A percentile compares a stretch with the other conserved stretches of the same genome.
These are phyloP conservation scores for Monodelphis domestica DNA, from an alignment of 2,797 vertebrate genomes.

Conservation along the genomic window DNA sequence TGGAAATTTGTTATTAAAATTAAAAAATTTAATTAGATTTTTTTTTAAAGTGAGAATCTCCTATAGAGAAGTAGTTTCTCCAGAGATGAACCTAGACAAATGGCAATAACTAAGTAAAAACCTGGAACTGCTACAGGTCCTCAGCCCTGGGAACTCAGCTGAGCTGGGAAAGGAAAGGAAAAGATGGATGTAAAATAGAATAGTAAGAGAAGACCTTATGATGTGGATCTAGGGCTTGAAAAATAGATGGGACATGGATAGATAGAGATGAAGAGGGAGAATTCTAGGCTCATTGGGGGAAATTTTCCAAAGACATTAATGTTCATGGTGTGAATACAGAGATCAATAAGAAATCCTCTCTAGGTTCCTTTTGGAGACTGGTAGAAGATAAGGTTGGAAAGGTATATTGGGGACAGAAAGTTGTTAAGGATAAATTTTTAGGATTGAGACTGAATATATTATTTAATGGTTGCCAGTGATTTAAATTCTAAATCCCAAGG, in stretches of 20 bases:
- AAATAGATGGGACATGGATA: neutral
- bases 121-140: neutral
- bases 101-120: neutral
- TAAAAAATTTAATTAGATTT: no score
- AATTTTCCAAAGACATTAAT: neutral
- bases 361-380: neutral
- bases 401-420: neutral
- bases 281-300: conserved; percentile 10
- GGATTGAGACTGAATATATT: no score
- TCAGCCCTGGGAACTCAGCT: neutral
- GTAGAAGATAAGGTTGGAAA: neutral
- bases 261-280: neutral
- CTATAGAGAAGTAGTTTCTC: neutral
- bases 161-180: neutral
- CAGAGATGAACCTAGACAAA: neutral
- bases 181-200: neutral
- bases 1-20: no score
- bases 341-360: neutral
- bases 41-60: no score
- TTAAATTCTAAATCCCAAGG: no score
- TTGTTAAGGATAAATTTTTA: no score
- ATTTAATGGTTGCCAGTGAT: no score
- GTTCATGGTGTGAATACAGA: neutral
- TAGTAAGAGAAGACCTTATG: neutral
- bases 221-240: neutral